Base-by-base conservation (phyloP, 2,797 vertebrate species). In the Helarctos malayanus region DNA sequence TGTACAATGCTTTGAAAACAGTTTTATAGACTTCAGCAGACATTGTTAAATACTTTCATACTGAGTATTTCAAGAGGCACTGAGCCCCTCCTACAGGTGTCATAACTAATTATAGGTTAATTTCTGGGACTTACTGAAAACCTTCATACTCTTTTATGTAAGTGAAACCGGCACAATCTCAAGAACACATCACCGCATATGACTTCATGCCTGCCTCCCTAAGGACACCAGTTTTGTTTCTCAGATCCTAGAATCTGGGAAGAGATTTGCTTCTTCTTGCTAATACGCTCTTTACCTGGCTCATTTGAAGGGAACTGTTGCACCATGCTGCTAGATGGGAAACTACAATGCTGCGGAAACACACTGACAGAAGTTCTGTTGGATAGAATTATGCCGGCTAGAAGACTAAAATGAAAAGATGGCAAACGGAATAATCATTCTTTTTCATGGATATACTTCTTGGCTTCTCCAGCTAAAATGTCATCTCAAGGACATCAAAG, bases 91-190 rank as follows among this genome's bases (percentile, higher is more conserved):
- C 95, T 83, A 78, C 18, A 89, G n/a, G 80, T 5, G 7, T 97
- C 91, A 93, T 89, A 91, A 92, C 54, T 96, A 98, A 98, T 98
- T 96, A 95, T 73, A 98, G 95, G 75, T 91, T 96, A 71, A 87
- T 95, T 93, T 91, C 63, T 94, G 32, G 27, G 63, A 85, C 84
- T 75, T 65, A 23, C 59, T 57, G 81, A 76, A 88, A 96, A 81
- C 41, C 3, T 90, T 82, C 54, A 38, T 45, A 14, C 18, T 59
- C 16, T 93, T 96, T 97, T 97, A 97, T 89, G 2, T 78, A 84
- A 89, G 25, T 81, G 93, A 98, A 90, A 91, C 91, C 12, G 1
- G 35, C 5, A 87, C 18, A 69, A 65, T 89, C 52, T 96, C 75
- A 83, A 68, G 54, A 80, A n/a, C 19, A 41, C 57, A 68, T 95